Evolutionary conservation across 2,113 vertebrate genomes (phyloP), one percentile per base, ranked within the genome.

Genomic region (Hipposideros armiger): DNA sequence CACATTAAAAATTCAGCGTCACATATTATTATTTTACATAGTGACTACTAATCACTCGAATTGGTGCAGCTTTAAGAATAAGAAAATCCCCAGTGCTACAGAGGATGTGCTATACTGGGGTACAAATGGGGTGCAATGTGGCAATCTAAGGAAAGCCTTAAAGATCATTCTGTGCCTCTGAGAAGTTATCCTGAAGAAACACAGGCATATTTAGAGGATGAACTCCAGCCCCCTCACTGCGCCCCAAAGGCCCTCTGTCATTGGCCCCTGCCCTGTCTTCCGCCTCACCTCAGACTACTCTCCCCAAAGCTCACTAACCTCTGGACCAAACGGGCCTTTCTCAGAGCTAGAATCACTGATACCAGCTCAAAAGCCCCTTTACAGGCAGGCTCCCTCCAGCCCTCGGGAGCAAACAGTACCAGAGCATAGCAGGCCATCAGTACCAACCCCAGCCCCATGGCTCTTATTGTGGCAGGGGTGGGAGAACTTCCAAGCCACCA

Each of bases 351-450:
- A 42, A 80, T 60, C 11, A 11, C 8, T 60, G 52, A 19, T 0
- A 3, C 42, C 17, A 73, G 64, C 54, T 67, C 45, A 9, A 64
- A 56, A 42, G 8, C 28, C 47, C 69, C 69, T 93, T 20, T 36
- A 56, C 3, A 64, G 26, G 72, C 11, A 42, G 60, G 62, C 3
- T 13, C 10, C 78, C 84, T 80, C 72, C 1, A 42, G 45, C 24
- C n/a, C 30, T 19, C 0, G 0, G 54, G 13, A 77, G 58, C 13
- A 67, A 72, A 67, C 2, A 11, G 14, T 11, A 13, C 13, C 0
- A 0, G 24, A 0, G 2, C 28, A 11, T 11, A 11, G 70, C 0
- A 20, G 81, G 77, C 10, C 6, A 0, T 8, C 20, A 32, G 76
- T 28, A 13, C 30, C 47, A 6, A 3, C 11, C 52, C 70, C 50